phyloP scores from a whole-genome alignment of 2,888 invertebrate genomes.

The Actias luna region DNA sequence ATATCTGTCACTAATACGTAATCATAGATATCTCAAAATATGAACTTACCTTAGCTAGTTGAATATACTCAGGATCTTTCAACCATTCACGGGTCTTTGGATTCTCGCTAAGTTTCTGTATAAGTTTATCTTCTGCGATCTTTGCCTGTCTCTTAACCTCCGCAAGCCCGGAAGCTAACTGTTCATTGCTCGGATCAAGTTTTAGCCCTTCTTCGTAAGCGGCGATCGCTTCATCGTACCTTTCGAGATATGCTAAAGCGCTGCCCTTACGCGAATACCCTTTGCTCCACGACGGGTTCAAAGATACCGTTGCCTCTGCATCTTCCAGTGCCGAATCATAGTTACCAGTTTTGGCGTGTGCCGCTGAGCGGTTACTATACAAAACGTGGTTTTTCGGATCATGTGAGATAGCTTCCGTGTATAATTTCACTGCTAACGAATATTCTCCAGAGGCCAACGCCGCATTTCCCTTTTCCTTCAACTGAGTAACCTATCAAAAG shows the following conservation, averaged over 20 bases:
- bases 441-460: slow-evolving; percentile 89
- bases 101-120: slow-evolving; percentile 84
- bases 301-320: slow-evolving; percentile 90
- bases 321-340: slow-evolving; percentile 90
- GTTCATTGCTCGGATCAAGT: slow-evolving; percentile 87
- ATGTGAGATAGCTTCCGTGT: slow-evolving; percentile 90
- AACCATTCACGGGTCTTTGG: slow-evolving; percentile 87
- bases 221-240: slow-evolving; percentile 87
- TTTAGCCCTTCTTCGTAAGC: slow-evolving; percentile 87
- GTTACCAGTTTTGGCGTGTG: slow-evolving; percentile 90
- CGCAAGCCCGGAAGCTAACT: slow-evolving; percentile 84
- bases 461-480: slow-evolving; percentile 94
- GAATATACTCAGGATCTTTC: slow-evolving; percentile 88
- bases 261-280: slow-evolving; percentile 95
- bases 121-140: slow-evolving; percentile 24
- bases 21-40: background rate
- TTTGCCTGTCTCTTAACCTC: slow-evolving; percentile 68
- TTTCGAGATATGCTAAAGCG: slow-evolving; percentile 89
- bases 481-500: slow-evolving; percentile 85
- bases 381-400: slow-evolving; percentile 93
- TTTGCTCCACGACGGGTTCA: slow-evolving; percentile 94
- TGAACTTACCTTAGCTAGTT: slow-evolving; percentile 77
- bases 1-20: background rate
- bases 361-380: slow-evolving; percentile 95
- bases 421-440: slow-evolving; percentile 89